Conservation (phyloP, 2,888 invertebrate species). For the Drosophila lutescens region DNA sequence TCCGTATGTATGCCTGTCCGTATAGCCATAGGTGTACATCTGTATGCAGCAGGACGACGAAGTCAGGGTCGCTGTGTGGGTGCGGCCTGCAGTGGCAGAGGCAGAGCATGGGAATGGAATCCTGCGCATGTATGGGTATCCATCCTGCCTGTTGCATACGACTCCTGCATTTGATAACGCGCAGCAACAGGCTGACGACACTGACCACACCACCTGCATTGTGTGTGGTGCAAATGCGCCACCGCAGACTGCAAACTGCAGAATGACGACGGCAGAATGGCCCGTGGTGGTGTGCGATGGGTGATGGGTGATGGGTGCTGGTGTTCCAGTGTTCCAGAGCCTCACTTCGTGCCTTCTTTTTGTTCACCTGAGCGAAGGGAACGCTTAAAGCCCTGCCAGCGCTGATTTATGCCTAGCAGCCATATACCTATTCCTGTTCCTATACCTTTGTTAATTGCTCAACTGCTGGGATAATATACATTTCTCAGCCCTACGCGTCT, state of each 20-base stretch:
- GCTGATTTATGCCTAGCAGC: conserved; percentile 8
- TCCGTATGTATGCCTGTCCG: conserved; percentile 8
- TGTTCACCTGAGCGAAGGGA: not conserved
- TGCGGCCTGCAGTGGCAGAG: not conserved
- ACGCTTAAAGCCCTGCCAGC: conserved; percentile 12
- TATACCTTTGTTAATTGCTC: conserved; percentile 26
- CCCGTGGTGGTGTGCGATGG: not conserved
- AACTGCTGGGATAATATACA: conserved; percentile 10
- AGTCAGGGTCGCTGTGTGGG: conserved; percentile 10
- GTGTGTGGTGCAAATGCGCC: conserved; percentile 10
- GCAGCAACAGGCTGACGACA: conserved; percentile 62
- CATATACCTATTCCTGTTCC: too few relatives aligned
- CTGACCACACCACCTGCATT: conserved; percentile 36
- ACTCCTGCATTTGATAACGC: conserved; percentile 45
- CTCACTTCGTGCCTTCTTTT: not conserved
- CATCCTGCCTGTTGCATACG: conserved; percentile 81
- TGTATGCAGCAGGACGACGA: conserved; percentile 3
- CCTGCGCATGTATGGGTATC: conserved; percentile 20
- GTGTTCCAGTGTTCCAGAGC: too few relatives aligned
- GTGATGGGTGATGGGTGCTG: not conserved
- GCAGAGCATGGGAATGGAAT: not conserved
- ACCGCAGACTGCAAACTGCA: conserved; percentile 32
- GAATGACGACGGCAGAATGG: not conserved
- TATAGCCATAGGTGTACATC: conserved; percentile 1
- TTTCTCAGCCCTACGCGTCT: conserved; percentile 4